These are phyloP conservation scores for Symphodus melops DNA, from an alignment of 2,113 vertebrate species.

Conservation along the genomic window DNA sequence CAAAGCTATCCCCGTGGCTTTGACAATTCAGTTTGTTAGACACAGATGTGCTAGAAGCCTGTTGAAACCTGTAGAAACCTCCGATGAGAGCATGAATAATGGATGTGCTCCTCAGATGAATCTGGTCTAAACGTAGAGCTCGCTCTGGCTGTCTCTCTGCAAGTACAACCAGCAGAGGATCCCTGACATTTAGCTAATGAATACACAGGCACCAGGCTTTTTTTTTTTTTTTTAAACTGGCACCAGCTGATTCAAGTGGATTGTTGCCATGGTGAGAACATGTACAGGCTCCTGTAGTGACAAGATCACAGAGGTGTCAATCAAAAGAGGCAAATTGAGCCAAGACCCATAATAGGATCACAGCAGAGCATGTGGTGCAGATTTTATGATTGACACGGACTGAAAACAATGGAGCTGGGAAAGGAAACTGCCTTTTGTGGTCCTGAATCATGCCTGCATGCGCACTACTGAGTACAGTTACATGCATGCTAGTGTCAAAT, in stretches of 20 bases:
- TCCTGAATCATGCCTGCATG: constrained; percentile 30
- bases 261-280: constrained; percentile 74
- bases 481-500: neutral
- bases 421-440: neutral
- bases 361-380: constrained; percentile 21
- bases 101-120: constrained; percentile 46
- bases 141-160: constrained; percentile 35
- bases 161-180: constrained; percentile 41
- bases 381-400: constrained; percentile 14
- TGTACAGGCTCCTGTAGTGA: constrained; percentile 41
- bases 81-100: constrained; percentile 62
- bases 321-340: constrained; percentile 43
- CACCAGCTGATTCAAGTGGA: constrained; percentile 43
- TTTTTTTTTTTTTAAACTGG: constrained; percentile 4
- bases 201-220: constrained; percentile 10
- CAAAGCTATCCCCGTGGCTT: constrained; percentile 70
- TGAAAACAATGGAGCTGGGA: constrained; percentile 3
- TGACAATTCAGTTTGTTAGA: constrained; percentile 64
- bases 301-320: constrained; percentile 52
- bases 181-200: constrained; percentile 75
- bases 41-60: constrained; percentile 60
- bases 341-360: constrained; percentile 41
- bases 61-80: constrained; percentile 67
- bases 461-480: neutral
- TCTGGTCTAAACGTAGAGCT: constrained; percentile 18